Evolutionary conservation across 2,888 invertebrate genomes (phyloP).

Genomic region (Apodemia mormo): DNA sequence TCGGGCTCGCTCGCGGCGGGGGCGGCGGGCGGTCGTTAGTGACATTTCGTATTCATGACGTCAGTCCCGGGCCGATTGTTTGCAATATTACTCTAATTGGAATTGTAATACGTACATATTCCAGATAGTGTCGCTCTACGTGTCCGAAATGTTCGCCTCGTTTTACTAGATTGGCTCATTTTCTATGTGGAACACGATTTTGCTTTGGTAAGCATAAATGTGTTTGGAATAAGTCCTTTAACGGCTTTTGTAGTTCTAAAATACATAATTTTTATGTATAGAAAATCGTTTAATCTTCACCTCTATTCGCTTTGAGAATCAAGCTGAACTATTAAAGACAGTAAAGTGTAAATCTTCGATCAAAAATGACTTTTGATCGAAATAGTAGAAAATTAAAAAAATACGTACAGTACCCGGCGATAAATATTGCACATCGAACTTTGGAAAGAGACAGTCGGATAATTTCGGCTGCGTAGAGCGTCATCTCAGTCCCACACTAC

Average conservation of each 20-base stretch:
- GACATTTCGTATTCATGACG: constrained; percentile 81
- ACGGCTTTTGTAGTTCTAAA: not conserved
- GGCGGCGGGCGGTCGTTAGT: constrained; percentile 69
- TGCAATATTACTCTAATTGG: constrained; percentile 82
- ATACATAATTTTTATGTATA: not conserved
- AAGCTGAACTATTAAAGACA: too few relatives aligned
- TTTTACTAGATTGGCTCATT: constrained; percentile 35
- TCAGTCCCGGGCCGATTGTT: constrained; percentile 77
- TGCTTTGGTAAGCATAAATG: constrained; percentile 11
- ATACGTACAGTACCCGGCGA: too few relatives aligned
- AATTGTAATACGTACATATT: constrained; percentile 77
- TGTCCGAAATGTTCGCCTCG: constrained; percentile 47
- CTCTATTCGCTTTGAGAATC: too few relatives aligned
- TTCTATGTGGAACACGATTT: constrained; percentile 21
- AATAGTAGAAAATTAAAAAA: too few relatives aligned
- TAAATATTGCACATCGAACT: too few relatives aligned
- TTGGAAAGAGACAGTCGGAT: too few relatives aligned
- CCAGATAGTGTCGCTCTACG: constrained; percentile 51
- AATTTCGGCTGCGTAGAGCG: too few relatives aligned
- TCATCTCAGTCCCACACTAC: too few relatives aligned
- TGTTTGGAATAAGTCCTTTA: constrained; percentile 14
- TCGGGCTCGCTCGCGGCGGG: constrained; percentile 59
- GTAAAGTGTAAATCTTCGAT: too few relatives aligned
- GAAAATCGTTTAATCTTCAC: too few relatives aligned
- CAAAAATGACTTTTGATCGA: too few relatives aligned